Percentiles rank a stretch among this genome's conserved stretches.
Conservation (phyloP, 2,888 invertebrate genomes). For the Lasius platythorax region DNA sequence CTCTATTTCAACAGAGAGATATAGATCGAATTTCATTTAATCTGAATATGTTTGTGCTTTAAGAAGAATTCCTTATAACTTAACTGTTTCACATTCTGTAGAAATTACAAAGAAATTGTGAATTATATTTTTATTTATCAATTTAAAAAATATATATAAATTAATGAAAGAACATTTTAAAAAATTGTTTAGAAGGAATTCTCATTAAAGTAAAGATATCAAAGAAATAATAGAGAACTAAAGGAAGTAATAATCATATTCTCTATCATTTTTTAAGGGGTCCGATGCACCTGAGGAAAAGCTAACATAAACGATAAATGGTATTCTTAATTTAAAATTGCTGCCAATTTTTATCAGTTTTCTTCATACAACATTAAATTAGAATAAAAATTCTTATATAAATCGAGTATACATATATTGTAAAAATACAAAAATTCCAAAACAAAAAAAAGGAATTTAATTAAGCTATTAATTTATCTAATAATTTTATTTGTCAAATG, state of each 20-base stretch:
- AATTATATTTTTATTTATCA: neutral
- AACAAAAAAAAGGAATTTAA: neutral
- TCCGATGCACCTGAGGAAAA: too few species aligned
- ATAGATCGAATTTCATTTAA: slow-evolving; percentile 1
- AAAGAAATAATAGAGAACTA: neutral
- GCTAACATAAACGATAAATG: too few species aligned
- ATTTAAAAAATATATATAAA: neutral
- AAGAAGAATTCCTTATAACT: slow-evolving; percentile 19
- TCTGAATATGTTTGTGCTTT: slow-evolving; percentile 1
- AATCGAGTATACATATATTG: neutral
- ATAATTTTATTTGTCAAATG: neutral
- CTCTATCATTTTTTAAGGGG: neutral
- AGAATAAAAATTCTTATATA: neutral
- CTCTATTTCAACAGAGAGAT: neutral
- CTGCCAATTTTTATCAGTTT: too few species aligned
- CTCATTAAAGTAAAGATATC: neutral
- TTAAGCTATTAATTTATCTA: neutral
- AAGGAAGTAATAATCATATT: neutral
- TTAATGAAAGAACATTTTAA: neutral
- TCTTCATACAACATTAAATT: neutral
- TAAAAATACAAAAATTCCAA: neutral
- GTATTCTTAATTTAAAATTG: too few species aligned
- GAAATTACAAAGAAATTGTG: neutral
- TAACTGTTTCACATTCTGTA: neutral
- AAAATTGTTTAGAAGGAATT: neutral